These are phyloP conservation scores for Macroramphosus scolopax DNA, from an alignment of 2,797 vertebrate genomes.

Conservation along the genomic window DNA sequence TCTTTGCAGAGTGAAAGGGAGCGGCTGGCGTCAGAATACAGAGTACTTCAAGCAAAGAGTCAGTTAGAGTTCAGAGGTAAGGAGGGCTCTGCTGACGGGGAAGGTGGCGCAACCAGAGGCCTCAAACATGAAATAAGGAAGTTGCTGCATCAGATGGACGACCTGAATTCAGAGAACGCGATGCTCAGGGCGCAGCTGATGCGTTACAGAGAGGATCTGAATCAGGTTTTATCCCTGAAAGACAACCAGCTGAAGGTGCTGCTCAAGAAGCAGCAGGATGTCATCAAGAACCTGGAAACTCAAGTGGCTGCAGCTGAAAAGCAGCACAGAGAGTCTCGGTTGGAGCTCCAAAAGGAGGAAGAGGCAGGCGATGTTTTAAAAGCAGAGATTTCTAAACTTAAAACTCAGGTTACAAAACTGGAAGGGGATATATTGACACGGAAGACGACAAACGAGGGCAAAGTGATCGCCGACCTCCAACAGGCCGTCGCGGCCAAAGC, in stretches of 20 bases:
- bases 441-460: constrained; percentile 54
- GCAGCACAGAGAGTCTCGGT: constrained; percentile 65
- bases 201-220: constrained; percentile 87
- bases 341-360: constrained; percentile 64
- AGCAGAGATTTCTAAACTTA: constrained; percentile 52
- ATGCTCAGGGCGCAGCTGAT: constrained; percentile 88
- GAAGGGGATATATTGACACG: constrained; percentile 48
- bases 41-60: constrained; percentile 74
- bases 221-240: constrained; percentile 87
- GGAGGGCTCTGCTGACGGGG: constrained; percentile 69
- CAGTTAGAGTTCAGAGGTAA: constrained; percentile 62
- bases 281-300: constrained; percentile 82
- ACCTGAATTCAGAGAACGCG: constrained; percentile 90
- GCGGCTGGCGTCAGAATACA: constrained; percentile 75
- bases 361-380: constrained; percentile 58
- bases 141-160: constrained; percentile 84
- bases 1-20: constrained; percentile 86
- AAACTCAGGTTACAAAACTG: constrained; percentile 49
- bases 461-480: constrained; percentile 73
- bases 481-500: constrained; percentile 68
- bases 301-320: constrained; percentile 78
- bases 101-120: constrained; percentile 66
- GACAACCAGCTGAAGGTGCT: constrained; percentile 87
- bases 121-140: constrained; percentile 83
- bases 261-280: constrained; percentile 84